Conservation (phyloP, 2,113 vertebrate genomes). For the Lamprotornis superbus region DNA sequence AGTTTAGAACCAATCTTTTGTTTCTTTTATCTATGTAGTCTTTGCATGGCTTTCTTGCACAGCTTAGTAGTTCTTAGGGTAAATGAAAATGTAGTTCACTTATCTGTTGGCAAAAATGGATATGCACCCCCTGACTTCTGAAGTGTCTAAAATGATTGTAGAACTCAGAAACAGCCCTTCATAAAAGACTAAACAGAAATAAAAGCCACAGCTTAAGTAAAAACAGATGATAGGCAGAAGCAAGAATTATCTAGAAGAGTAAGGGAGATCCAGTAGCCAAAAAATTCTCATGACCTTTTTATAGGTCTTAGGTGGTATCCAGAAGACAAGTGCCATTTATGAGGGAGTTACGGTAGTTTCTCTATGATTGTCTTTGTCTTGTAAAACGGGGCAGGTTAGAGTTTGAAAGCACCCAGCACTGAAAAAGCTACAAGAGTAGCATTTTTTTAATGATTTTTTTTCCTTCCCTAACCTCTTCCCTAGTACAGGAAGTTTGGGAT, state of each 20-base stretch:
- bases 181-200: not conserved
- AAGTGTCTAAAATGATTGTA: not conserved
- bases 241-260: not conserved
- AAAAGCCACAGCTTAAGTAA: not conserved
- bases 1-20: not conserved
- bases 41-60: not conserved
- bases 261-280: not conserved
- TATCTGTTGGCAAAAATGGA: not conserved
- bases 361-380: not conserved
- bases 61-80: not conserved
- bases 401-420: not conserved
- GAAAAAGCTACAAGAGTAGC: not conserved
- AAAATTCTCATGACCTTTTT: not conserved
- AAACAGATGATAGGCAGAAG: not conserved
- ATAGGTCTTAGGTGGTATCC: not conserved
- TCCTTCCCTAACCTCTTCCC: not conserved
- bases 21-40: not conserved
- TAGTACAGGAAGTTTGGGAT: not conserved
- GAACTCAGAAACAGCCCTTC: not conserved
- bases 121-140: not conserved
- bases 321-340: not conserved
- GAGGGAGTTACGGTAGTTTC: not conserved
- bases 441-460: not conserved
- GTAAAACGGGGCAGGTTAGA: not conserved
- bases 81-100: not conserved